phyloP scores from a whole-genome alignment of 2,797 vertebrate species.

The Psittacula derbiana region DNA sequence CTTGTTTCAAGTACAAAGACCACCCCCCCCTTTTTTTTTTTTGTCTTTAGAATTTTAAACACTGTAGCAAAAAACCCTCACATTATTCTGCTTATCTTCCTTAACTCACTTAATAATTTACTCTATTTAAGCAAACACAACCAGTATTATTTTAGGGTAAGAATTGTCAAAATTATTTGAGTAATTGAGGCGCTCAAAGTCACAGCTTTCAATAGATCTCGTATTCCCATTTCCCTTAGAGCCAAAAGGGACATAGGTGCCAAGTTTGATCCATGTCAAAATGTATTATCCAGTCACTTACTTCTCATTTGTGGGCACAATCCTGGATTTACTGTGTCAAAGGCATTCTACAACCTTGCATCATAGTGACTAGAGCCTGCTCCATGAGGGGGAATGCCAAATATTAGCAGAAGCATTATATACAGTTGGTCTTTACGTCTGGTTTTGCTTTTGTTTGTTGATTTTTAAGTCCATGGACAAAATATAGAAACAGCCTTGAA shows the following conservation, averaged over 20 bases:
- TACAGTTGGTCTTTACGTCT: background rate
- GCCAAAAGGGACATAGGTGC: background rate
- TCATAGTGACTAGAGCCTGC: background rate
- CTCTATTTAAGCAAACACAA: background rate
- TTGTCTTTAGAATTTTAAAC: constrained; percentile 32
- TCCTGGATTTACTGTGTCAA: background rate
- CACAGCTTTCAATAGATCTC: background rate
- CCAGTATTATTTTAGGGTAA: background rate
- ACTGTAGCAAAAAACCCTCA: background rate
- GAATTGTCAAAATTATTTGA: background rate
- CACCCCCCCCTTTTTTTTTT: background rate
- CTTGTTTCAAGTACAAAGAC: constrained; percentile 58
- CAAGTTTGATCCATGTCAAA: background rate
- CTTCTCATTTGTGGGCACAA: background rate
- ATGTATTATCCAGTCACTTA: background rate
- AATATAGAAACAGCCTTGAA: background rate
- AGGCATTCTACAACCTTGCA: background rate
- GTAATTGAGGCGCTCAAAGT: background rate
- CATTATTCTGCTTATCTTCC: background rate
- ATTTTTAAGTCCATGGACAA: background rate
- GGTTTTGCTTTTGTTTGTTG: background rate
- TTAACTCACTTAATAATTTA: background rate
- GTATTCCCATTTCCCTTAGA: background rate
- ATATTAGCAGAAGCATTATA: background rate
- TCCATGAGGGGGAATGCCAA: background rate